Conservation (phyloP, 2,888 invertebrate genomes). For the Agapostemon virescens region DNA sequence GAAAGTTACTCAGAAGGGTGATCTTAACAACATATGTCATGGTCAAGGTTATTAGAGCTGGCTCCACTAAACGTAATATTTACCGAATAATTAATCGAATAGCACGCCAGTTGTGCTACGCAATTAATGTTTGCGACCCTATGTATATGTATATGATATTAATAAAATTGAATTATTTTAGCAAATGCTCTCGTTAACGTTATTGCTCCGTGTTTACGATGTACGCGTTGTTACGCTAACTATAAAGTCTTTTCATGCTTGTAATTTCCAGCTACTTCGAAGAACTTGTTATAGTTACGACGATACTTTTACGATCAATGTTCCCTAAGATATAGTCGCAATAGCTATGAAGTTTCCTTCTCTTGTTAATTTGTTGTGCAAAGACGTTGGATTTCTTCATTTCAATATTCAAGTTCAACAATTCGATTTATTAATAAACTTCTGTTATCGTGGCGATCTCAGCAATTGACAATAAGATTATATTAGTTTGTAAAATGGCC, state of each 20-base stretch:
- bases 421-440: not conserved
- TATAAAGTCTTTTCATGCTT: slow-evolving; percentile 44
- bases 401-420: not conserved
- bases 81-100: no score
- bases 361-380: not conserved
- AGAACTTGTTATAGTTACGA: slow-evolving; percentile 46
- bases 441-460: not conserved
- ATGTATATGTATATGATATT: slow-evolving; percentile 8
- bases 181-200: slow-evolving; percentile 42
- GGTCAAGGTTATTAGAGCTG: no score
- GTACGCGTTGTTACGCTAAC: slow-evolving; percentile 32
- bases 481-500: not conserved
- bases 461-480: not conserved
- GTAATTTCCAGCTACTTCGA: slow-evolving; percentile 41
- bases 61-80: no score
- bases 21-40: no score
- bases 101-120: not conserved
- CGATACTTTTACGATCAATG: slow-evolving; percentile 54
- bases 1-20: no score
- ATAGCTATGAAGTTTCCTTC: slow-evolving; percentile 28
- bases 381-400: not conserved
- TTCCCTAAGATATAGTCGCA: not conserved
- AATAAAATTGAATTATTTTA: slow-evolving; percentile 36
- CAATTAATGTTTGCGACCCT: not conserved
- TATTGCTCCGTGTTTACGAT: slow-evolving; percentile 39